A percentile compares a stretch with the other conserved stretches of the same genome.
phyloP scores from a whole-genome alignment of 1,140 invertebrate species.

The Gerris buenoi region DNA sequence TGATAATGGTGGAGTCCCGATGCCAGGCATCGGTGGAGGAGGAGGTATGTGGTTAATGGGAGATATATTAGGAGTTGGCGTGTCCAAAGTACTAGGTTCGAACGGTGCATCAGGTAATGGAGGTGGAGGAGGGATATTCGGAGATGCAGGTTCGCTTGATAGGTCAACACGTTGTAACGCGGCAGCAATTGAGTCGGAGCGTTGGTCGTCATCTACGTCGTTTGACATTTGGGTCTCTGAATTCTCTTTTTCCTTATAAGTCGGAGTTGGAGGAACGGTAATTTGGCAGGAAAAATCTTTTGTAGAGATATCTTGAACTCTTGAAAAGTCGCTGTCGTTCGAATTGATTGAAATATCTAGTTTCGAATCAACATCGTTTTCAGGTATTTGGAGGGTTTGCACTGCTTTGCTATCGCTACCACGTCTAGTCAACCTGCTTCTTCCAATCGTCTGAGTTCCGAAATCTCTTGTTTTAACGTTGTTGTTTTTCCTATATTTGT shows the following conservation, averaged over 20 bases:
- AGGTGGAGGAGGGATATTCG: conserved; percentile 19
- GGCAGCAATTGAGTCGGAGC: conserved; percentile 7
- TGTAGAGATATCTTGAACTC: too few species aligned
- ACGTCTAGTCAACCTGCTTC: background rate
- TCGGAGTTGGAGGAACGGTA: too few species aligned
- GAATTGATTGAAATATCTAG: too few species aligned
- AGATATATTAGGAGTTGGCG: background rate
- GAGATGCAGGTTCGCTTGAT: conserved; percentile 3
- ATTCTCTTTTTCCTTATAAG: too few species aligned
- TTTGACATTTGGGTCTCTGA: too few species aligned
- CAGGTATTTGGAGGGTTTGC: background rate
- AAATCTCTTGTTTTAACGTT: conserved; percentile 10
- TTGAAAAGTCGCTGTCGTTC: too few species aligned
- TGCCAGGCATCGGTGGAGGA: background rate
- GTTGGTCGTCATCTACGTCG: too few species aligned
- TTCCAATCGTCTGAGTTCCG: conserved; percentile 9
- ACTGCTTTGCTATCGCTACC: background rate
- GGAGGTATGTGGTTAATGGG: background rate
- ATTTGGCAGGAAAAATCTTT: too few species aligned
- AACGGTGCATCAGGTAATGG: conserved; percentile 16
- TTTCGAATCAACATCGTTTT: too few species aligned
- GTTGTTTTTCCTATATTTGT: background rate
- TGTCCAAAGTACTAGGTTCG: too few species aligned
- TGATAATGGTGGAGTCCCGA: background rate
- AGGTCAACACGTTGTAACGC: conserved; percentile 7